Evolutionary conservation across 2,888 invertebrate species (phyloP), one percentile per base, ranked within the genome.

Genomic region (Sinhomidia bicolor): DNA sequence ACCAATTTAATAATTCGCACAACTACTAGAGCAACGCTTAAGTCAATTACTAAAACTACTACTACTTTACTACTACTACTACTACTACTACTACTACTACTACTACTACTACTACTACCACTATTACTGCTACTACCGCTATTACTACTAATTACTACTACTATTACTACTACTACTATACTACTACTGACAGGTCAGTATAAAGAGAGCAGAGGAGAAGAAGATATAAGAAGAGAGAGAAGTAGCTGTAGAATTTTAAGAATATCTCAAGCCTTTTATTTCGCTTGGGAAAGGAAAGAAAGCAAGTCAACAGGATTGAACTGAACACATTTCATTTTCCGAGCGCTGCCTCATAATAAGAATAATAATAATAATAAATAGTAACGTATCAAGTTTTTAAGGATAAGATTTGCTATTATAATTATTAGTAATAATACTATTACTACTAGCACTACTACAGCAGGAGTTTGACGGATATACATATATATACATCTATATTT

Each of bases 21-120:
- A 76, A 76, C 54, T 51, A 51, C 51, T 51, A 76, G 54, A 51
- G 76, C n/a, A 76, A 76, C 54, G 47, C 47, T 76, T 76, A 76
- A 74, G 74, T 74, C 47, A 71, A 41, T 71, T 47, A 44, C 71
- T 71, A 36, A 32, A 36, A 65, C 12, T 62, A 62, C 26, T 23
- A 26, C 23, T 60, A 60, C 60, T 23, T 54, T 23, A 60, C 5
- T 23, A 9, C n/a, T 17, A 17, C 54, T 54, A 54, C 47, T n/a
- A n/a, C n/a, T n/a, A n/a, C n/a, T n/a, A n/a, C n/a, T n/a, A n/a
- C n/a, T n/a, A n/a, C n/a, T n/a, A n/a, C n/a, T n/a, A n/a, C n/a
- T n/a, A n/a, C n/a, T n/a, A n/a, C 7, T 54, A 54, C 14, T 54
- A 54, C 17, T 54, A 54, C 54, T 54, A 54, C 17, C 17, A 54